Base-by-base conservation (phyloP, 1,140 invertebrate genomes). In the Eurytemora carolleeae region DNA sequence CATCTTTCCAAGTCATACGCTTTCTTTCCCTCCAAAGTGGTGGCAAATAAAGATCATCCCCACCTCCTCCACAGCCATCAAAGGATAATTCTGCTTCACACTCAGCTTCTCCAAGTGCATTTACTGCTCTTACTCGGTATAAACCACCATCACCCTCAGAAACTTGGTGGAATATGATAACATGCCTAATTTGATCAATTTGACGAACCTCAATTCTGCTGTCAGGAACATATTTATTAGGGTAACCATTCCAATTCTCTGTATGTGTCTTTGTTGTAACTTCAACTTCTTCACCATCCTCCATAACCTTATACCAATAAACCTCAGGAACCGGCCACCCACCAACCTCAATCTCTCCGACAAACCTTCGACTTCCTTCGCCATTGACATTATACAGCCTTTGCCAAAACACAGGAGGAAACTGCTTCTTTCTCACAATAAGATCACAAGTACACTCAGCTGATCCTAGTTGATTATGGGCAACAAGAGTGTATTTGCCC, bases 301-400 rank as follows among this genome's bases (percentile, higher is more conserved):
- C 31, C n/a, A n/a, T 44, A 44, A 44, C 55, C 26, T 57, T 62
- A 25, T 56, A 62, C 60, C 60, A 62, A 24, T 53, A 55, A 16
- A 62, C 60, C 16, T 55, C 55, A 2, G 60, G 60, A 20, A 62
- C 21, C 22, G 60, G 60, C 60, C 60, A 62, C 2, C 60, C 60
- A 2, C 60, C 60, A 26, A 62, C 60, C 31, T 44, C 31, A 44
- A 44, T n/a, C 31, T 44, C 31, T 44, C 31, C 31, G n/a, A 55
- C 20, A 55, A n/a, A 53, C 23, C 59, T 60, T 2, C 18, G 15
- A 52, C 44, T 31, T n/a, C n/a, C 31, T 18, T 52, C 20, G 2
- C 18, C 53, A 7, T 55, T 19, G 2, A n/a, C 20, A 23, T 60
- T 53, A 2, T 20, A n/a, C 15, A 60, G 19, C 19, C 59, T 24